A percentile compares a stretch with the other conserved stretches of the same genome.
Evolutionary conservation across 1,140 invertebrate genomes (phyloP).

Genomic region (Apis dorsata): DNA sequence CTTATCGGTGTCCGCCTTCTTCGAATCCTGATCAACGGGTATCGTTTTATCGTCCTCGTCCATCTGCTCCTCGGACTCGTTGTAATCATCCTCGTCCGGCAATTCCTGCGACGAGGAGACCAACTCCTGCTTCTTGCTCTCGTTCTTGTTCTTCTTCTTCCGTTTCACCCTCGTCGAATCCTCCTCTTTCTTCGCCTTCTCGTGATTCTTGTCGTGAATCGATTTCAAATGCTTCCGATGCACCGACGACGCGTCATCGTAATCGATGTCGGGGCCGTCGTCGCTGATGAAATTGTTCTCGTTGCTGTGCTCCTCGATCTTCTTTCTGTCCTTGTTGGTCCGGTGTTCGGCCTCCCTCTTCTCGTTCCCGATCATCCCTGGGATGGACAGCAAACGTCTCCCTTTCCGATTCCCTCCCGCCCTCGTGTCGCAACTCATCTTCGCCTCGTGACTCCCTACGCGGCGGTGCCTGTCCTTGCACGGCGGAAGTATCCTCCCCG

Average conservation of each 20-base stretch:
- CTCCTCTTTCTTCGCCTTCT: slow-evolving; percentile 18
- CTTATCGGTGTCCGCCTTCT: not conserved
- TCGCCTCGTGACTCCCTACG: not conserved
- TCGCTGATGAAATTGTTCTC: not conserved
- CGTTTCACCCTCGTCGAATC: not conserved
- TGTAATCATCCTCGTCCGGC: slow-evolving; percentile 2
- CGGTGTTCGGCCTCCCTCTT: not conserved
- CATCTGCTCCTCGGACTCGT: not conserved
- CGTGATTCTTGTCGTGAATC: not conserved
- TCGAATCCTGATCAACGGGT: not conserved
- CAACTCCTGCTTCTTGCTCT: not conserved
- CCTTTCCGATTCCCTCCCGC: not conserved
- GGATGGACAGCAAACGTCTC: slow-evolving; percentile 22
- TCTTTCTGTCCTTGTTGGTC: not conserved
- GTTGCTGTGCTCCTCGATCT: not conserved
- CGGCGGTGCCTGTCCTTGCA: not conserved
- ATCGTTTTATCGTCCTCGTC: not conserved
- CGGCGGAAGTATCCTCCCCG: slow-evolving; percentile 12
- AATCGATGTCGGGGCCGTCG: not conserved
- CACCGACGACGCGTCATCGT: not conserved
- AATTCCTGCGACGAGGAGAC: not conserved
- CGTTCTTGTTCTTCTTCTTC: not conserved
- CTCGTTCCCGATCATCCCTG: not conserved
- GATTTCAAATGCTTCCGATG: not conserved
- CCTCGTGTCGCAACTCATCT: not conserved